phyloP scores from a whole-genome alignment of 2,797 vertebrate species.

The Pterois miles region DNA sequence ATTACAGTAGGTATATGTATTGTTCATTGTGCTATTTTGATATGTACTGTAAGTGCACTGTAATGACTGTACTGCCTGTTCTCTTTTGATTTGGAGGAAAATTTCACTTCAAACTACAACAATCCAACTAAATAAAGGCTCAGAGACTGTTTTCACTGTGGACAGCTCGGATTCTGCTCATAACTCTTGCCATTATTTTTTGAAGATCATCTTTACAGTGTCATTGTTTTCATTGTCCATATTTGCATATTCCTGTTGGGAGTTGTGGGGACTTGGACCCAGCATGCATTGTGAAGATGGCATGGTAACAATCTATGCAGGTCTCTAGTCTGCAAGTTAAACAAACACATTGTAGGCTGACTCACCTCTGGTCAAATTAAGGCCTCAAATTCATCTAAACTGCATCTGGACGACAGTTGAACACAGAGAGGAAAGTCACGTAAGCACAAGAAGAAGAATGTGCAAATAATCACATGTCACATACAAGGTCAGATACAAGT shows the following conservation, averaged over 20 bases:
- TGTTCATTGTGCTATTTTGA: slow-evolving; percentile 47
- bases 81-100: slow-evolving; percentile 60
- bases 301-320: neutral
- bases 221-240: neutral
- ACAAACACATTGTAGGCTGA: neutral
- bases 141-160: neutral
- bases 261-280: neutral
- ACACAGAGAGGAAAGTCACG: neutral
- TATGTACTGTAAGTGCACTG: slow-evolving; percentile 24
- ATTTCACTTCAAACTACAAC: slow-evolving; percentile 18
- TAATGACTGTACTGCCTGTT: slow-evolving; percentile 44
- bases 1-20: slow-evolving; percentile 65
- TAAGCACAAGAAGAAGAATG: neutral
- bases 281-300: neutral
- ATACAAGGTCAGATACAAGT: neutral
- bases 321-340: slow-evolving; percentile 4
- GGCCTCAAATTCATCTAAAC: neutral
- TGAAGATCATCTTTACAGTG: neutral
- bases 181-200: neutral
- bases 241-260: slow-evolving; percentile 10
- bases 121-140: slow-evolving; percentile 3
- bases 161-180: neutral
- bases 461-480: neutral
- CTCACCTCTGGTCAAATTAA: neutral
- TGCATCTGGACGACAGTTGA: slow-evolving; percentile 4